phyloP scores from a whole-genome alignment of 1,140 invertebrate genomes.

The Drosophila kohkoa region DNA sequence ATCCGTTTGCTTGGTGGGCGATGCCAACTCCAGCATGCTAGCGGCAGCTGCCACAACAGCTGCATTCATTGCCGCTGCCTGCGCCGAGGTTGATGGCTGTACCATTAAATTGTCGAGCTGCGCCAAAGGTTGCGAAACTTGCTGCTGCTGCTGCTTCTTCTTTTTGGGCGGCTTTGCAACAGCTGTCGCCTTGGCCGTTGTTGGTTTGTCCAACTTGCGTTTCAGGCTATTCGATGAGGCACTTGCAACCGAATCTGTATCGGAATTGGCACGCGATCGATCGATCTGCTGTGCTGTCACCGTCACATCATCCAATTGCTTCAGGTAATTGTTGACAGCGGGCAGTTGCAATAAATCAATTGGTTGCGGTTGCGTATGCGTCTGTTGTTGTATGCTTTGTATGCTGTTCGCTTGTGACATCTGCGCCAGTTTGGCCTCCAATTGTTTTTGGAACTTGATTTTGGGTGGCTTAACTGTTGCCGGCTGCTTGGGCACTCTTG shows the following conservation, averaged over 20 bases:
- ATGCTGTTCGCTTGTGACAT: conserved; percentile 24
- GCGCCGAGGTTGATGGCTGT: conserved; percentile 69
- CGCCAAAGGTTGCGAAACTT: conserved; percentile 19
- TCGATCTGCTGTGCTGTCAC: conserved; percentile 36
- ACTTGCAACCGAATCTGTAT: conserved; percentile 80
- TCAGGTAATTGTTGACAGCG: conserved; percentile 56
- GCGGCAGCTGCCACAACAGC: conserved; percentile 41
- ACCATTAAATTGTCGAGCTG: conserved; percentile 51
- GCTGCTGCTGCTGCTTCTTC: conserved; percentile 39
- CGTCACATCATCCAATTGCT: conserved; percentile 59
- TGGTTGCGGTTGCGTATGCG: neutral
- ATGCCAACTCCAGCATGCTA: conserved; percentile 54
- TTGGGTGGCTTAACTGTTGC: conserved; percentile 34
- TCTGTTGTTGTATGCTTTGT: neutral
- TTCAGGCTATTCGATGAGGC: conserved; percentile 68
- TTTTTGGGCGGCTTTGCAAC: conserved; percentile 51
- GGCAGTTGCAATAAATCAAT: conserved; percentile 20
- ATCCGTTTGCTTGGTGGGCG: conserved; percentile 66
- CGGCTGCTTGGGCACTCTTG: conserved; percentile 9
- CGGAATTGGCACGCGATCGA: conserved; percentile 69
- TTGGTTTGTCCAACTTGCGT: conserved; percentile 47
- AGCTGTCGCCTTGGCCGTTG: neutral
- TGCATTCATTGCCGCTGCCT: conserved; percentile 54
- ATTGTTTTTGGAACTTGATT: conserved; percentile 46
- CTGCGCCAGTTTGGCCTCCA: conserved; percentile 31